phyloP scores from a whole-genome alignment of 1,140 invertebrate species.

The Lamellibrachia luymesi region DNA sequence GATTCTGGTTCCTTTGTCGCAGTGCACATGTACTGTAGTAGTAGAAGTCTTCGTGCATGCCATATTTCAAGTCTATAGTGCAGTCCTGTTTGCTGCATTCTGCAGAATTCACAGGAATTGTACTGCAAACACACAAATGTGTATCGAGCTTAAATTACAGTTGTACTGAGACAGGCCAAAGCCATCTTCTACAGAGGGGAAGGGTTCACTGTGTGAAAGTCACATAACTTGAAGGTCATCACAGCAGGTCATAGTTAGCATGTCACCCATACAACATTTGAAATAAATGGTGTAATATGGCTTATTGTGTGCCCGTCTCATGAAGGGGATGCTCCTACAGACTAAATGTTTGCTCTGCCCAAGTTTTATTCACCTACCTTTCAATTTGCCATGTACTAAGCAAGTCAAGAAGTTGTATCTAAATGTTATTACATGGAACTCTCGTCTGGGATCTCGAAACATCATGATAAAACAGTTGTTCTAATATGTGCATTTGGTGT shows the following conservation, averaged over 20 bases:
- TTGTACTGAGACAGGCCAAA: background rate
- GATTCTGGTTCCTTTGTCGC: constrained; percentile 42
- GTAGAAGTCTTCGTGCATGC: constrained; percentile 48
- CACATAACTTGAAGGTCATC: background rate
- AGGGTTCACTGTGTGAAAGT: background rate
- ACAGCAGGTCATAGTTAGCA: background rate
- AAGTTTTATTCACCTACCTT: no score
- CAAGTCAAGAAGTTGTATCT: no score
- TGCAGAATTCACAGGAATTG: constrained; percentile 39
- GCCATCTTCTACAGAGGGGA: background rate
- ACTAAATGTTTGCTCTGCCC: background rate
- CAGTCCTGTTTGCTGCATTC: constrained; percentile 46
- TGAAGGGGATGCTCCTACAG: background rate
- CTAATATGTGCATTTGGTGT: background rate
- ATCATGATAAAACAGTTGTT: no score
- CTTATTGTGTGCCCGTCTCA: background rate
- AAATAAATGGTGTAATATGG: background rate
- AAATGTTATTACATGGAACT: no score
- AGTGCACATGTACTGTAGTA: constrained; percentile 43
- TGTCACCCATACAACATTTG: background rate
- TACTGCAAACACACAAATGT: constrained; percentile 36
- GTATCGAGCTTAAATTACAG: background rate
- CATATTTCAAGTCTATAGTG: constrained; percentile 43
- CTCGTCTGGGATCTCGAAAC: no score
- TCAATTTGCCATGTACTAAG: no score